Evolutionary conservation across 2,888 invertebrate species (phyloP), one percentile per base, ranked within the genome.

Genomic region (Zygaena filipendulae): DNA sequence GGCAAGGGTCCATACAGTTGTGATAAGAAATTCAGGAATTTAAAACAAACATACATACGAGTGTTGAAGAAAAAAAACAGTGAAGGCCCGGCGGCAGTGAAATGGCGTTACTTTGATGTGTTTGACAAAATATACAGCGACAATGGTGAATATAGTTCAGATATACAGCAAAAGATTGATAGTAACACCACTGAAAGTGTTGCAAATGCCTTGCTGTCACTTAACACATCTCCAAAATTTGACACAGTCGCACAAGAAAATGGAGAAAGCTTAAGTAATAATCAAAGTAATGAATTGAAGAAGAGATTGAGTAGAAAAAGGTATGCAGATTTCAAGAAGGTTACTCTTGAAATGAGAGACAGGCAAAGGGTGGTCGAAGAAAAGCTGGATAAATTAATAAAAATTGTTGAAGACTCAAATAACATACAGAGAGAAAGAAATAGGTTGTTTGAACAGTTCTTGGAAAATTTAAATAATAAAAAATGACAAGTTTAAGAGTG

Each of bases 341-440:
- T 64, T 2, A 63, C 75, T 2, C 35, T 63, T 36, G 77, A 79
- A 51, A 66, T 79, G 54, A 58, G 63, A 36, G 74, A 74, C 25
- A 55, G 79, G 20, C 79, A 79, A 36, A 52, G 52, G 32, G 47
- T 55, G n/a, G 69, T 79, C 0, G 79, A 79, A 43, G 64, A 68
- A 19, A 79, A 79, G 36, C 45, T 79, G 52, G 75, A 79, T 59
- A 70, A 61, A 33, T 36, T 79, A 42, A 70, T 79, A 30, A 66
- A 56, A 56, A 70, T 75, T 37, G 75, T 79, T 21, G 68, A 75
- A 49, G 75, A 77, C 47, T 79, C 79, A 16, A 79, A 79, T 42
- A 62, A 40, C 33, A 79, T 79, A 43, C 79, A 79, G 39, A 57
- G 56, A 32, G 75, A 79, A 39, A 50, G 79, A 33, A 79, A 79